Evolutionary conservation across 2,888 invertebrate species (phyloP).

Genomic region (Hyles lineata): DNA sequence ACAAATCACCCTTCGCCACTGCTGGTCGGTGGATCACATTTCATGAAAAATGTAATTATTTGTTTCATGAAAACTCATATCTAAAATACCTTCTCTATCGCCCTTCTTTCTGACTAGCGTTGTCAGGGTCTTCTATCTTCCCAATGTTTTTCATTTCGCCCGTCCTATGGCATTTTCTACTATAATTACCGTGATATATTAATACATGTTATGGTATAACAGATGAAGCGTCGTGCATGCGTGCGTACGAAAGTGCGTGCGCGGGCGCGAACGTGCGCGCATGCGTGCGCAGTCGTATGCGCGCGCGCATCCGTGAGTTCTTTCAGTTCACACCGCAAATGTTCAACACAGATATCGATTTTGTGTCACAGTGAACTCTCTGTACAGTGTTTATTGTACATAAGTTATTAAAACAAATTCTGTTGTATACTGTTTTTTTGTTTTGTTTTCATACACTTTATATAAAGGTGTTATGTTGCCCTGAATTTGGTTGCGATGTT

Average conservation of each 20-base stretch:
- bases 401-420: conserved; percentile 71
- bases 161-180: too few species aligned
- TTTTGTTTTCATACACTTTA: conserved; percentile 35
- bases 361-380: conserved; percentile 41
- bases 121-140: too few species aligned
- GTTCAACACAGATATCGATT: conserved; percentile 39
- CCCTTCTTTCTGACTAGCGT: too few species aligned
- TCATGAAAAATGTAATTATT: too few species aligned
- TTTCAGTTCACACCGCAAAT: conserved; percentile 23
- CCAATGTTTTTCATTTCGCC: too few species aligned
- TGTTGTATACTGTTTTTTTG: conserved; percentile 58
- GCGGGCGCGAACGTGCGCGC: neutral
- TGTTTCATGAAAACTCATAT: too few species aligned
- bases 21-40: too few species aligned
- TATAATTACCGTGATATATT: neutral
- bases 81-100: too few species aligned
- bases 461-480: conserved; percentile 42
- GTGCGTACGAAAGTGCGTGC: neutral
- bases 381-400: conserved; percentile 62
- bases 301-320: neutral
- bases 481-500: neutral
- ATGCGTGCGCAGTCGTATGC: neutral
- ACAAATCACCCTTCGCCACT: too few species aligned
- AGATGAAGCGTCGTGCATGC: neutral
- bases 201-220: neutral